These are phyloP conservation scores for Jacana jacana DNA, from an alignment of 2,113 vertebrate genomes.

Conservation along the genomic window DNA sequence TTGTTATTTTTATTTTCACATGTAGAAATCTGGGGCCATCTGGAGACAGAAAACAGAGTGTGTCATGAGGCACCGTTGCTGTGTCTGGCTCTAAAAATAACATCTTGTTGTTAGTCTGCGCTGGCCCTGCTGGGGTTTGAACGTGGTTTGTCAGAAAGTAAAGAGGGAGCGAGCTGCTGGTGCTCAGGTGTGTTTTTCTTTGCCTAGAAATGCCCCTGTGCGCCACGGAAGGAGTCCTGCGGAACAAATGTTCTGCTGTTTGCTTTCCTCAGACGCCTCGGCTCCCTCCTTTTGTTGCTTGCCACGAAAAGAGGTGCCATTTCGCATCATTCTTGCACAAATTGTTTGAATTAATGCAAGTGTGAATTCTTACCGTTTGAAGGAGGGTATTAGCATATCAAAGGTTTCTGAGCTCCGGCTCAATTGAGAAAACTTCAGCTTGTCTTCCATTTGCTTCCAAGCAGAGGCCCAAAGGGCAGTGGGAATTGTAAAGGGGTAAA, in stretches of 20 bases:
- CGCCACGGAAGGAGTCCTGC: constrained; percentile 62
- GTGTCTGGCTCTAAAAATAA: constrained; percentile 46
- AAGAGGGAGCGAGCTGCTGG: background rate
- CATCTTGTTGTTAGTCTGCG: constrained; percentile 24
- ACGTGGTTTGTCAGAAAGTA: constrained; percentile 13
- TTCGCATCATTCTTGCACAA: constrained; percentile 85
- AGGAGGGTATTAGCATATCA: constrained; percentile 93
- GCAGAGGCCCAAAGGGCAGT: constrained; percentile 84
- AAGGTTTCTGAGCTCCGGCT: constrained; percentile 86
- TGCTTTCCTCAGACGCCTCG: constrained; percentile 66
- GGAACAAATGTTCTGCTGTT: constrained; percentile 77
- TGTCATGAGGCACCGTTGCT: constrained; percentile 44
- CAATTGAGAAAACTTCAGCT: constrained; percentile 86
- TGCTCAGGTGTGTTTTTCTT: constrained; percentile 72
- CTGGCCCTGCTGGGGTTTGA: constrained; percentile 28
- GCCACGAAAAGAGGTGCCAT: constrained; percentile 79
- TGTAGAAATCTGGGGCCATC: constrained; percentile 64
- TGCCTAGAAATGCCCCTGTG: constrained; percentile 35
- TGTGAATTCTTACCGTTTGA: constrained; percentile 92
- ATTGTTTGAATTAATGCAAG: constrained; percentile 90
- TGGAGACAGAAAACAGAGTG: constrained; percentile 63
- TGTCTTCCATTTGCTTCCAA: constrained; percentile 86
- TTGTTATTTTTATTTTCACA: constrained; percentile 16
- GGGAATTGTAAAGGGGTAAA: constrained; percentile 79
- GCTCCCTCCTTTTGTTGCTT: constrained; percentile 78